Evolutionary conservation across 2,888 invertebrate species (phyloP).

Genomic region (Drosophila quinaria): DNA sequence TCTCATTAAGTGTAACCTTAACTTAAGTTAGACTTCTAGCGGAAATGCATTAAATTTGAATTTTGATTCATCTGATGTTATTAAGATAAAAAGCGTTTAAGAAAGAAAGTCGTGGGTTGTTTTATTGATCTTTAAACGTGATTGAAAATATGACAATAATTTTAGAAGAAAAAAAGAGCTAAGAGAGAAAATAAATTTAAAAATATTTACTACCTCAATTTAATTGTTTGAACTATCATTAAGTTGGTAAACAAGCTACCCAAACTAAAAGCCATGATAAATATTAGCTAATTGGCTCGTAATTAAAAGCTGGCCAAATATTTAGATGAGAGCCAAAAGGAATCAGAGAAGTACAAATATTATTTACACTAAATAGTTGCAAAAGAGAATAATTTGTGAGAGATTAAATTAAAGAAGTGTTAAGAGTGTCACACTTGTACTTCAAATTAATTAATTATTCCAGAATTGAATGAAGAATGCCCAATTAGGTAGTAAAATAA

Average conservation of each 20-base stretch:
- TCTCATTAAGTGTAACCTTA: conserved; percentile 29
- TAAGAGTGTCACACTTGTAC: neutral
- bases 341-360: conserved; percentile 4
- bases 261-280: conserved; percentile 62
- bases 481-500: conserved; percentile 42
- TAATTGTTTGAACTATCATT: conserved; percentile 60
- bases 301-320: conserved; percentile 59
- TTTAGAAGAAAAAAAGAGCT: too few relatives aligned
- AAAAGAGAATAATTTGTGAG: conserved; percentile 4
- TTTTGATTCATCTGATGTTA: conserved; percentile 25
- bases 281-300: conserved; percentile 71
- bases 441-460: conserved; percentile 10
- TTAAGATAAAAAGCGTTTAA: conserved; percentile 40
- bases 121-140: neutral
- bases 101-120: conserved; percentile 16
- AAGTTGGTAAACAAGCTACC: conserved; percentile 35
- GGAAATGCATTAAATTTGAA: conserved; percentile 37
- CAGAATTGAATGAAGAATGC: conserved; percentile 9
- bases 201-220: conserved; percentile 10
- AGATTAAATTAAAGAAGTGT: conserved; percentile 1
- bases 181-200: neutral
- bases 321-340: conserved; percentile 22
- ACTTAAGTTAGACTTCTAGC: conserved; percentile 16
- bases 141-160: neutral
- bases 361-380: conserved; percentile 3